Conservation (phyloP, 2,888 invertebrate species). For the Coelinius sp. region DNA sequence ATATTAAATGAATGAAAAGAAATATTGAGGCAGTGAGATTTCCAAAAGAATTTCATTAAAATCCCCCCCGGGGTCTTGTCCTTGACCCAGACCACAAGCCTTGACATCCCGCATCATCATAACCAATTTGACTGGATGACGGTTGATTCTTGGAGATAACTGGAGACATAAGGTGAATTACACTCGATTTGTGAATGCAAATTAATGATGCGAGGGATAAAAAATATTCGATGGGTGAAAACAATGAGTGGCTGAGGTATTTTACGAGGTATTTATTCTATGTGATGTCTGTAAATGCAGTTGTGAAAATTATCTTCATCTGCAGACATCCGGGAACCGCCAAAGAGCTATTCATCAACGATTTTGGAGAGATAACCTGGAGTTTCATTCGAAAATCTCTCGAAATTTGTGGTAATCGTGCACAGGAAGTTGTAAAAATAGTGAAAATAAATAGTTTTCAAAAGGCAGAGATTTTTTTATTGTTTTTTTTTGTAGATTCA, state of each 20-base stretch:
- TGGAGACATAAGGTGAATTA: conserved; percentile 9
- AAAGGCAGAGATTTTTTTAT: too few relatives aligned
- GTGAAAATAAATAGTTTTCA: neutral
- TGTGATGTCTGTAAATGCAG: conserved; percentile 37
- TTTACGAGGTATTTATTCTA: conserved; percentile 28
- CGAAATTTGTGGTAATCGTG: too few relatives aligned
- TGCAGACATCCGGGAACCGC: conserved; percentile 40
- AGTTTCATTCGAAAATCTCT: neutral
- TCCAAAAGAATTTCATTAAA: neutral
- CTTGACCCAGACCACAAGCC: conserved; percentile 28
- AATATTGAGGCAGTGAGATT: neutral
- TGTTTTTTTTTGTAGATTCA: neutral
- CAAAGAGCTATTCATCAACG: conserved; percentile 34
- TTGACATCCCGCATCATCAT: conserved; percentile 24
- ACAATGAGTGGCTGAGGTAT: conserved; percentile 29
- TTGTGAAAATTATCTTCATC: conserved; percentile 49
- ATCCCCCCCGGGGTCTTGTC: conserved; percentile 25
- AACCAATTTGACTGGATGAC: conserved; percentile 3
- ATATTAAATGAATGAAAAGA: conserved; percentile 16
- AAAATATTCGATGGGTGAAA: conserved; percentile 15
- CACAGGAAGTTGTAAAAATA: neutral
- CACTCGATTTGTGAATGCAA: conserved; percentile 13
- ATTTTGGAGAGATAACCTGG: conserved; percentile 38
- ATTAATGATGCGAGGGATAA: conserved; percentile 21
- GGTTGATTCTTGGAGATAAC: conserved; percentile 12